Percentiles rank a stretch among this genome's conserved stretches.
Conservation (phyloP, 2,113 vertebrate genomes). For the Crotalus helleri region DNA sequence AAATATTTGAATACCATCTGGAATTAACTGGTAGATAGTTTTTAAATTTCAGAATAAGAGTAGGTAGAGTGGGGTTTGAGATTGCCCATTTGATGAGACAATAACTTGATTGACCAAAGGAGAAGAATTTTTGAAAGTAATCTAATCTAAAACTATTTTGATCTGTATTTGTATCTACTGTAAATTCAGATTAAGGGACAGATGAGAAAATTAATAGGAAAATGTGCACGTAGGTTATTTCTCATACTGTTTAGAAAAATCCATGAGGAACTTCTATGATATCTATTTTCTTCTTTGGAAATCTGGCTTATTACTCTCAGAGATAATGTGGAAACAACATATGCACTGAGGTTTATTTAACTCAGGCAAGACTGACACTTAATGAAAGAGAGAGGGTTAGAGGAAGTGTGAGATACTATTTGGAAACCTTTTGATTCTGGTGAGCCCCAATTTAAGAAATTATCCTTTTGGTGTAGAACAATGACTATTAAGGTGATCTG, state of each 20-base stretch:
- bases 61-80: background rate
- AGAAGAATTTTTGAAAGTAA: background rate
- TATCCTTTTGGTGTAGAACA: no score
- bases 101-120: background rate
- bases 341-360: background rate
- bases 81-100: background rate
- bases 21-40: background rate
- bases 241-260: constrained; percentile 51
- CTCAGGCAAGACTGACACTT: background rate
- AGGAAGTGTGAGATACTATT: background rate
- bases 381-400: background rate
- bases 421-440: no score
- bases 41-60: background rate
- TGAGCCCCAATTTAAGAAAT: no score
- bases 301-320: constrained; percentile 32
- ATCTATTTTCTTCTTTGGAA: constrained; percentile 17
- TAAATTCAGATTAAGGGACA: constrained; percentile 26
- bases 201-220: constrained; percentile 44
- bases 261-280: constrained; percentile 13
- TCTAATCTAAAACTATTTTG: background rate
- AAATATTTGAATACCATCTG: background rate
- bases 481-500: background rate
- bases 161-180: constrained; percentile 36
- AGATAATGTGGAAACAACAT: background rate
- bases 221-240: constrained; percentile 36